Evolutionary conservation across 2,888 invertebrate genomes (phyloP).

Genomic region (Pyrrhosoma nymphula): DNA sequence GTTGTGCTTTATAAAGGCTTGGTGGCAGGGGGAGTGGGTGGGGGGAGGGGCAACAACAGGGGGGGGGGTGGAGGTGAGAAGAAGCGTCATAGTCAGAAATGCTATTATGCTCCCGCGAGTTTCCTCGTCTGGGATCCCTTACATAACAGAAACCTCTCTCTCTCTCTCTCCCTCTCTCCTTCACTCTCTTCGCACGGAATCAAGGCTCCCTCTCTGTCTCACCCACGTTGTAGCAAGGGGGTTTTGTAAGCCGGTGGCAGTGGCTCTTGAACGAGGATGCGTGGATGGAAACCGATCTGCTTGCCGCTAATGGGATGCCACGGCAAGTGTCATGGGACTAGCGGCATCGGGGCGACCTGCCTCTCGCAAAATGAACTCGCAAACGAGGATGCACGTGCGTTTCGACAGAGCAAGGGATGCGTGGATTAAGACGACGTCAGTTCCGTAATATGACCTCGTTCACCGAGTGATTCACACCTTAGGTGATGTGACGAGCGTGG

Average conservation of each 20-base stretch:
- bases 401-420: not conserved
- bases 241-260: not conserved
- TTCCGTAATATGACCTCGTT: not conserved
- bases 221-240: too few species aligned
- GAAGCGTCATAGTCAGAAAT: conserved; percentile 54
- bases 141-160: conserved; percentile 16
- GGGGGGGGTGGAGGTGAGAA: not conserved
- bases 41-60: not conserved
- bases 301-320: conserved; percentile 29
- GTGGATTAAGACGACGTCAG: not conserved
- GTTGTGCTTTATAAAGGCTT: not conserved
- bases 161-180: not conserved
- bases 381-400: not conserved
- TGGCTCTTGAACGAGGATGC: not conserved
- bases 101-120: conserved; percentile 35
- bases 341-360: not conserved
- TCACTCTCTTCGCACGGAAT: too few species aligned
- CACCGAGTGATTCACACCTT: not conserved
- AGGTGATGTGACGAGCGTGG: too few species aligned
- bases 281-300: not conserved
- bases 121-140: not conserved
- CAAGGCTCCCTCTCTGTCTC: not conserved
- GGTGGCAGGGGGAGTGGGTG: not conserved
- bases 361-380: not conserved
- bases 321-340: not conserved